Evolutionary conservation across 2,888 invertebrate genomes (phyloP).

Genomic region (Dermolepida albohirtum): DNA sequence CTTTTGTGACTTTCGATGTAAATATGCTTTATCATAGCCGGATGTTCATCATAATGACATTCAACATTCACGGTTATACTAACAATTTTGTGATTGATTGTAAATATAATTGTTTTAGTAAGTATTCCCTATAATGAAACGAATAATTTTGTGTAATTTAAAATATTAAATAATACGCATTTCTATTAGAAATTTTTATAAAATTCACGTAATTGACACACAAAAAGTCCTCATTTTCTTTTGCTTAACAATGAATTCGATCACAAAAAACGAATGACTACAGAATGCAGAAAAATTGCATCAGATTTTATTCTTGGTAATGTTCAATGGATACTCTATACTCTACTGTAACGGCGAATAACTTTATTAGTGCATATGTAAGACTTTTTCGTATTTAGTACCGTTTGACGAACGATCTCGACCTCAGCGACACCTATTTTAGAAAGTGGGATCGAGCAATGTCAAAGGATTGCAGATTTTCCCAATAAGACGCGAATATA

Average conservation of each 20-base stretch:
- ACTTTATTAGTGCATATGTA: background rate
- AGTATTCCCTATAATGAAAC: too few species aligned
- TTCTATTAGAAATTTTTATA: too few species aligned
- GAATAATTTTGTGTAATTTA: too few species aligned
- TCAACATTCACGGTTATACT: too few species aligned
- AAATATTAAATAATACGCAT: too few species aligned
- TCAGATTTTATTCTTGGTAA: conserved; percentile 4
- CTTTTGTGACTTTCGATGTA: too few species aligned
- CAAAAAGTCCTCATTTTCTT: background rate
- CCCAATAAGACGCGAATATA: conserved; percentile 16
- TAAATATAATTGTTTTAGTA: too few species aligned
- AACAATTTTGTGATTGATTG: too few species aligned
- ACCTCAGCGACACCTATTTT: conserved; percentile 20
- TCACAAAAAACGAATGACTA: background rate
- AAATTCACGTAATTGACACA: background rate
- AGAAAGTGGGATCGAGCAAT: conserved; percentile 6
- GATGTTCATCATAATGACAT: too few species aligned
- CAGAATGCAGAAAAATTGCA: conserved; percentile 6
- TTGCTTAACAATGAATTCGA: background rate
- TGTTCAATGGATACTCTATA: background rate
- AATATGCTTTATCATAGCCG: too few species aligned
- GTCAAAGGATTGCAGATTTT: conserved; percentile 6
- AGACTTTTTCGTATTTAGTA: background rate
- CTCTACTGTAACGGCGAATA: too few species aligned
- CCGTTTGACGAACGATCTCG: background rate